Base-by-base conservation (phyloP, 1,140 invertebrate genomes). In the Papilio dardanus region DNA sequence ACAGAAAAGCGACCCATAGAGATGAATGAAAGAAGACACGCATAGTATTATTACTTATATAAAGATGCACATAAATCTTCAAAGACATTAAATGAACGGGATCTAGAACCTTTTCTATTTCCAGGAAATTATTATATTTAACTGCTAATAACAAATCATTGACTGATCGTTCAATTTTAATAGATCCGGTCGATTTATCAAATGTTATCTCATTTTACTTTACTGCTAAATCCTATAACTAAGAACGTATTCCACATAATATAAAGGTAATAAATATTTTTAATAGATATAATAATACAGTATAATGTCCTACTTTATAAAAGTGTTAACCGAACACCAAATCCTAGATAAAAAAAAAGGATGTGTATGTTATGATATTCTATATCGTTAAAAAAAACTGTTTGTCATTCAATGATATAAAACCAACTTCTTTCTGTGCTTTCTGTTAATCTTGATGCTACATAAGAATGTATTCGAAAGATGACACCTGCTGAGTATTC, bases 51-150 rank as follows among this genome's bases (percentile, higher is more conserved):
- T 7, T 58, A 62, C 12, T 28, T 28, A 28, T 62, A 24, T 4
- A 28, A 62, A 62, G 0, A 5, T 6, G 19, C 7, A 46, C 42
- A 46, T 30, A 62, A 62, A 62, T 28, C 24, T 28, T 28, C 54
- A 62, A 3, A 62, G 16, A 16, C 12, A 62, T 30, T 28, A 28
- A 62, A 28, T 12, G 1, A 12, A 62, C 54, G 24, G 24, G 54
- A 62, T 28, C 14, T 3, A 62, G 24, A 28, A 62, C 24, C 24
- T 28, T 58, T 12, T 24, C 54, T 28, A 54, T 62, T 62, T 62
- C 24, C 54, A 28, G 54, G 54, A 62, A 62, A 62, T 62, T 16
- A 62, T 62, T 62, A 28, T 4, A 16, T 62, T 62, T 28, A 62
- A 30, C 54, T 30, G 54, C 24, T 12, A 62, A 62, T 62, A 62